Percentiles rank a stretch among this genome's conserved stretches.
These are phyloP conservation scores for Andrena fulva DNA, from an alignment of 2,888 invertebrate genomes.

Conservation along the genomic window DNA sequence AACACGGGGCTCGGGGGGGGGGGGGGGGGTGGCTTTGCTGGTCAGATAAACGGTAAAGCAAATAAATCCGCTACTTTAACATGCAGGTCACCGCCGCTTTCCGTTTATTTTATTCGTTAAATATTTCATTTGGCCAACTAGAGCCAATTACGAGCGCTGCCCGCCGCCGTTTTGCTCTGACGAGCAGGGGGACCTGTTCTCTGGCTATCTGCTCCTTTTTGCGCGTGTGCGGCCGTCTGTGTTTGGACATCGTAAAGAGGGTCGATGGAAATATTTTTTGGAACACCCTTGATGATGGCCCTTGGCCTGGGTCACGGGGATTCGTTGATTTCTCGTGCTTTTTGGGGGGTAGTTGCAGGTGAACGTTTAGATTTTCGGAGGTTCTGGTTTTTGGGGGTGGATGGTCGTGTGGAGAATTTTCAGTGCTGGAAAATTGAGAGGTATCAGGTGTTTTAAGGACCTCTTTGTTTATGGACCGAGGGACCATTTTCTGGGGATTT, in stretches of 20 bases:
- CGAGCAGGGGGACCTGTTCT: constrained; percentile 49
- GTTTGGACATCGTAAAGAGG: not conserved
- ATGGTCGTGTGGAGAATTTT: not conserved
- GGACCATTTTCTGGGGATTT: too few species aligned
- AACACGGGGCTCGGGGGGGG: constrained; percentile 19
- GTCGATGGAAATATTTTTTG: not conserved
- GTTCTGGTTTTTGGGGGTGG: not conserved
- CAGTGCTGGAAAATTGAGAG: not conserved
- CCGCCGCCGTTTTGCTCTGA: constrained; percentile 55
- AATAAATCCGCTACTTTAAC: constrained; percentile 84
- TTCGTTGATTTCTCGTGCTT: not conserved
- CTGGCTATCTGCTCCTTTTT: not conserved
- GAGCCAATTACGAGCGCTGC: constrained; percentile 80
- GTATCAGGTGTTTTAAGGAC: too few species aligned
- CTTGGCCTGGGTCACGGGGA: not conserved
- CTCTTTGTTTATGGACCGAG: too few species aligned
- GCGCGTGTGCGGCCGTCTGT: not conserved
- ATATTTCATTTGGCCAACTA: constrained; percentile 84
- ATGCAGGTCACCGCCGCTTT: constrained; percentile 83
- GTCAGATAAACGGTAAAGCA: constrained; percentile 80
- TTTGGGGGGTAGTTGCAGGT: not conserved
- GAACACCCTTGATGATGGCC: not conserved
- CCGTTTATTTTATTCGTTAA: constrained; percentile 85
- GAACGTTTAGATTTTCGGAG: not conserved
- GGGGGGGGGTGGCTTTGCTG: constrained; percentile 62